Percentiles rank a stretch among this genome's conserved stretches.
Evolutionary conservation across 2,113 vertebrate species (phyloP).

Genomic region (Corynorhinus townsendii): DNA sequence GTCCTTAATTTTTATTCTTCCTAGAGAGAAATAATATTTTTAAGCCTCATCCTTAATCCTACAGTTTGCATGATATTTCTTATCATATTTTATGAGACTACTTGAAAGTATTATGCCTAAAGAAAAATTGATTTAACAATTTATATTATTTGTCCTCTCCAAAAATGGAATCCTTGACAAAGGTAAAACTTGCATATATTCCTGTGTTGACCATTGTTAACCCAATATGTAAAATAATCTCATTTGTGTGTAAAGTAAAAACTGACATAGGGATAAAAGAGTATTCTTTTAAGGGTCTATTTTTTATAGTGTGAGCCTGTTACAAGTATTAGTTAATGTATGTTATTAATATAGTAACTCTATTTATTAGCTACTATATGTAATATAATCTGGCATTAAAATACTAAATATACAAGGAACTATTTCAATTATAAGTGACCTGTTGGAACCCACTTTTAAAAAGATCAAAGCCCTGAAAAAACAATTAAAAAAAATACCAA

Average conservation of each 20-base stretch:
- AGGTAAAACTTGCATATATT: neutral
- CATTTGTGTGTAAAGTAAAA: neutral
- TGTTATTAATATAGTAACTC: neutral
- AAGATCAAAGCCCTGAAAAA: neutral
- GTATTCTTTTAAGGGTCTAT: neutral
- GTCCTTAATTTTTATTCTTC: neutral
- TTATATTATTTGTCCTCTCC: neutral
- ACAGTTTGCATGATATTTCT: neutral
- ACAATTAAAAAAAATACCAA: neutral
- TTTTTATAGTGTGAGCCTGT: neutral
- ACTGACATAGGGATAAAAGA: neutral
- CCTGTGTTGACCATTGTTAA: neutral
- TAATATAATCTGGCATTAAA: neutral
- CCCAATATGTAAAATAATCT: neutral
- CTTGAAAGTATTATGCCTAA: neutral
- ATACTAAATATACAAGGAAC: neutral
- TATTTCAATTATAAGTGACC: neutral
- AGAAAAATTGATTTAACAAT: neutral
- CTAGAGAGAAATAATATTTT: neutral
- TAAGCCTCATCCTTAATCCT: neutral
- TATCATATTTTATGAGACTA: neutral
- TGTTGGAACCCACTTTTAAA: neutral
- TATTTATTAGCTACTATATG: neutral
- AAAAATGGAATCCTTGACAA: neutral
- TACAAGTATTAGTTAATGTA: neutral